phyloP scores from a whole-genome alignment of 2,797 vertebrate genomes.

The Spinus pinus region DNA sequence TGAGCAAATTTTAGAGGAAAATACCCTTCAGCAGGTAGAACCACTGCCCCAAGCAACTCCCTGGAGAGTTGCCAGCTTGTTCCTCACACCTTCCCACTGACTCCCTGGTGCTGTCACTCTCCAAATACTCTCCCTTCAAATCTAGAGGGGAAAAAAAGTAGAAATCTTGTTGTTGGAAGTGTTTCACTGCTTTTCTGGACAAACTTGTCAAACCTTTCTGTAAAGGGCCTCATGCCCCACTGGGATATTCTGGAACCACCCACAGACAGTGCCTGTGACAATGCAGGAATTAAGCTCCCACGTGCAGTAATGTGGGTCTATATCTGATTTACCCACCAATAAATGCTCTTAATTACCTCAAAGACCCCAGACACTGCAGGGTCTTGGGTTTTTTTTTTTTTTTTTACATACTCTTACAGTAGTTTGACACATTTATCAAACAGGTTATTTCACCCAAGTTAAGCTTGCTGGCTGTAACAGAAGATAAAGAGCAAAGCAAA shows the following conservation, averaged over 20 bases:
- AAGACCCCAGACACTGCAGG: background rate
- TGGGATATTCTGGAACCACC: background rate
- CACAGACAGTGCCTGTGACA: rapidly evolving
- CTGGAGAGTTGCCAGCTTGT: background rate
- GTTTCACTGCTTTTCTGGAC: background rate
- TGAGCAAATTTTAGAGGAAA: background rate
- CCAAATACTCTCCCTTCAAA: background rate
- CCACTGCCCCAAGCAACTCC: background rate
- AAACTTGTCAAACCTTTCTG: background rate
- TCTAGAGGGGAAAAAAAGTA: background rate
- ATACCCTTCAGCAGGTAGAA: background rate
- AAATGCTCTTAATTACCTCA: background rate
- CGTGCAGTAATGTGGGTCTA: background rate
- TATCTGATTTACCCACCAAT: background rate
- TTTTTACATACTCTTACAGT: background rate
- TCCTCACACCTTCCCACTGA: background rate
- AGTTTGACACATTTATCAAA: background rate
- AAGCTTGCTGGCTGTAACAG: background rate
- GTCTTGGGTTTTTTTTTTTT: background rate
- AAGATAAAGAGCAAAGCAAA: background rate
- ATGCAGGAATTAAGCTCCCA: background rate
- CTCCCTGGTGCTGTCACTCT: background rate
- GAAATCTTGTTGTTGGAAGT: background rate
- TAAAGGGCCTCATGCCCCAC: rapidly evolving
- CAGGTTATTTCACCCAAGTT: background rate